Evolutionary conservation across 1,140 invertebrate species (phyloP).

Genomic region (Diachasma alloeum): DNA sequence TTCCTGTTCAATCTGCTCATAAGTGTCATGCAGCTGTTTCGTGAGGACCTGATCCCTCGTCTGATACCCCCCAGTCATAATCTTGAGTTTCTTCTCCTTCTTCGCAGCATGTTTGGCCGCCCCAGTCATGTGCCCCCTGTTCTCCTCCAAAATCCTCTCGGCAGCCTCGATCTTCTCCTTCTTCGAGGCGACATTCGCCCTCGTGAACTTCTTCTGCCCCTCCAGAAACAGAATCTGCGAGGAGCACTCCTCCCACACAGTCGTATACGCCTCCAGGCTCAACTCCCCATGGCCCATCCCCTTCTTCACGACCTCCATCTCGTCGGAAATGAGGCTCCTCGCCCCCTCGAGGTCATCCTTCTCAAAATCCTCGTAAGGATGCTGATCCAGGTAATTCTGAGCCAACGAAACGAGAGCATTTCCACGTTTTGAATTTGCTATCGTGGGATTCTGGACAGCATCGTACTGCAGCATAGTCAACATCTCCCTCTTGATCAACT

Average conservation of each 20-base stretch:
- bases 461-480: constrained; percentile 94
- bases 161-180: constrained; percentile 94
- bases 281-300: constrained; percentile 96
- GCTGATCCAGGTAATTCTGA: constrained; percentile 82
- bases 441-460: constrained; percentile 74
- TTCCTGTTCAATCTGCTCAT: constrained; percentile 90
- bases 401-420: constrained; percentile 68
- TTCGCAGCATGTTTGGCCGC: constrained; percentile 97
- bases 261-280: constrained; percentile 87
- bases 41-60: constrained; percentile 84
- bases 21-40: constrained; percentile 88
- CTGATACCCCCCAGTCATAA: constrained; percentile 92
- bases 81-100: constrained; percentile 97
- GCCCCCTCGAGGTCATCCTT: constrained; percentile 60
- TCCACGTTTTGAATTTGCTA: constrained; percentile 59
- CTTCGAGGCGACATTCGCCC: constrained; percentile 93
- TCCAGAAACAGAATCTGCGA: constrained; percentile 89
- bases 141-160: constrained; percentile 92
- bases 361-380: constrained; percentile 82
- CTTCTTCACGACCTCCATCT: constrained; percentile 90
- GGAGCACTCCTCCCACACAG: constrained; percentile 98
- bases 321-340: constrained; percentile 74
- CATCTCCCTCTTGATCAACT: constrained; percentile 98
- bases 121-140: constrained; percentile 91
- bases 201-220: constrained; percentile 88